These are phyloP conservation scores for Lepidurus couesii DNA, from an alignment of 1,140 invertebrate genomes.

Conservation along the genomic window DNA sequence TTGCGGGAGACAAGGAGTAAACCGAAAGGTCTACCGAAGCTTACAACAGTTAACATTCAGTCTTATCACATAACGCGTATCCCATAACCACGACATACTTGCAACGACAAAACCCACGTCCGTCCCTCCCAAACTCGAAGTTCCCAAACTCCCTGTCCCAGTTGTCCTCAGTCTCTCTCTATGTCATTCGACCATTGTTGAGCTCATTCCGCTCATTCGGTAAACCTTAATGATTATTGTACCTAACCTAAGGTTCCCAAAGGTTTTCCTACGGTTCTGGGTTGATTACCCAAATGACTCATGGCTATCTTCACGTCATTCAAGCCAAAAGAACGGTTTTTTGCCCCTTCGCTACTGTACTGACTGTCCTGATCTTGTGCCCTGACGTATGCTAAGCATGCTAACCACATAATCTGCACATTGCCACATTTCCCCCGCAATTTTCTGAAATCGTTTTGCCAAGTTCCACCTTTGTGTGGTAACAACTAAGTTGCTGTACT, in stretches of 20 bases:
- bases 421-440: no score
- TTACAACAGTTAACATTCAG: neutral
- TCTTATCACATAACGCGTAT: neutral
- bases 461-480: no score
- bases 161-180: neutral
- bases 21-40: neutral
- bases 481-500: no score
- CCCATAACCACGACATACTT: neutral
- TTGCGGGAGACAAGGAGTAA: no score
- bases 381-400: no score
- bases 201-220: neutral
- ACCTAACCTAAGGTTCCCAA: neutral
- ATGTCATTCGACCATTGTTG: no score
- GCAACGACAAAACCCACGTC: neutral
- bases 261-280: neutral
- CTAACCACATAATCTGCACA: no score
- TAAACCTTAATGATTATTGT: neutral
- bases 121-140: neutral
- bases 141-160: no score
- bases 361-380: no score
- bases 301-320: neutral
- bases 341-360: no score
- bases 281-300: neutral
- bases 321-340: no score
- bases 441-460: no score